Evolutionary conservation across 2,113 vertebrate species (phyloP).

Genomic region (Tylochromis polylepis): DNA sequence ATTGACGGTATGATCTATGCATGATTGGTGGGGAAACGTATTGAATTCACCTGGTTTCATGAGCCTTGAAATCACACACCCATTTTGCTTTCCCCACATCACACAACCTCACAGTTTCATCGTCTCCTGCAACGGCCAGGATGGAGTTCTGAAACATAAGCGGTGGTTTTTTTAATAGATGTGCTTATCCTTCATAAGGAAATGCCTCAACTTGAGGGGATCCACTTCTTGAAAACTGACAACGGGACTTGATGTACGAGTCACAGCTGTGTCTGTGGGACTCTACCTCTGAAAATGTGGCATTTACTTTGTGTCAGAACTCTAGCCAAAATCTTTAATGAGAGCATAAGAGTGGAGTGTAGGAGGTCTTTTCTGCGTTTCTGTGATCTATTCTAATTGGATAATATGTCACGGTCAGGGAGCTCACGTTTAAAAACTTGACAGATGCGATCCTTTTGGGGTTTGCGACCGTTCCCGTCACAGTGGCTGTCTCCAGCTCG

Average conservation of each 20-base stretch:
- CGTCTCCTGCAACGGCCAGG: slow-evolving; percentile 85
- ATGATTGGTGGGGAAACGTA: too few relatives aligned
- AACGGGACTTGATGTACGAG: neutral
- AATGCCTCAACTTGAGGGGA: neutral
- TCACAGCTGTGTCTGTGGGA: neutral
- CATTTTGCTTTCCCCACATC: slow-evolving; percentile 74
- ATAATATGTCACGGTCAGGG: neutral
- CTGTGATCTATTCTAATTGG: neutral
- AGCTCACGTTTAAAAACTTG: slow-evolving; percentile 86
- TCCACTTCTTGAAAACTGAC: neutral
- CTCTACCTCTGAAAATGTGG: neutral
- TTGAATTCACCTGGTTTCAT: slow-evolving; percentile 85
- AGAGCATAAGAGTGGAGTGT: neutral
- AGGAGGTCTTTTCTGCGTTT: neutral
- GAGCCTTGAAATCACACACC: slow-evolving; percentile 90
- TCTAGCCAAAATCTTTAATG: neutral
- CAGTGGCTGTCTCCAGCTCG: slow-evolving; percentile 80
- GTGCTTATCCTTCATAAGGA: fast-evolving
- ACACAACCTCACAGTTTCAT: slow-evolving; percentile 83
- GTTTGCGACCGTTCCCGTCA: slow-evolving; percentile 77
- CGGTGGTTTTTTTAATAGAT: neutral
- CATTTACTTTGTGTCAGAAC: neutral
- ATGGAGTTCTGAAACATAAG: slow-evolving; percentile 76
- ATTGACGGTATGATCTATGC: neutral
- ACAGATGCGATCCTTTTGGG: slow-evolving; percentile 86